Percentiles rank a stretch among this genome's conserved stretches.
These are phyloP conservation scores for Dinomys branickii DNA, from an alignment of 2,113 vertebrate species.

Conservation along the genomic window DNA sequence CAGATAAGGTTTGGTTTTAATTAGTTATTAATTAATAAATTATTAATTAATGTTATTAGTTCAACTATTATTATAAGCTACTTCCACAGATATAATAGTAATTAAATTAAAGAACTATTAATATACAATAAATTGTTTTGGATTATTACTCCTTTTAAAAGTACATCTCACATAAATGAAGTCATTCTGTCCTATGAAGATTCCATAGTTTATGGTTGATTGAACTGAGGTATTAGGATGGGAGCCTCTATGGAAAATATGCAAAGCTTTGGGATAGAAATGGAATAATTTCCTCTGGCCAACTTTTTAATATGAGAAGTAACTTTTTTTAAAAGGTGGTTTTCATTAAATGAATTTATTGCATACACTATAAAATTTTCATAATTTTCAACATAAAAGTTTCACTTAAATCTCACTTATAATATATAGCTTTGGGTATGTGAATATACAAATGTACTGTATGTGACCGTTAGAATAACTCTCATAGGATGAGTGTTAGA, in stretches of 20 bases:
- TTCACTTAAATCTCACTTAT: neutral
- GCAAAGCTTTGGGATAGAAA: neutral
- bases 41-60: neutral
- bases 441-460: neutral
- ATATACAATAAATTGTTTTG: neutral
- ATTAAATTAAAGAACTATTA: neutral
- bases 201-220: neutral
- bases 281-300: neutral
- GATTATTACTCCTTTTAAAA: neutral
- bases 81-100: neutral
- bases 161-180: neutral
- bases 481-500: neutral
- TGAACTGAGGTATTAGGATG: neutral
- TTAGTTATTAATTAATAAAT: too few species aligned
- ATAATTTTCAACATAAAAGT: neutral
- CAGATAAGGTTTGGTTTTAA: neutral
- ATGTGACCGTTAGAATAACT: neutral
- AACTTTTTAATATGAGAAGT: neutral
- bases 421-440: neutral
- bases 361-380: neutral
- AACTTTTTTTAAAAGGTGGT: neutral
- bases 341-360: neutral
- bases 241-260: neutral
- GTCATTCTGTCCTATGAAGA: neutral
- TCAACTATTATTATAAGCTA: neutral